Conservation (phyloP, 2,888 invertebrate genomes). For the Aromia moschata region DNA sequence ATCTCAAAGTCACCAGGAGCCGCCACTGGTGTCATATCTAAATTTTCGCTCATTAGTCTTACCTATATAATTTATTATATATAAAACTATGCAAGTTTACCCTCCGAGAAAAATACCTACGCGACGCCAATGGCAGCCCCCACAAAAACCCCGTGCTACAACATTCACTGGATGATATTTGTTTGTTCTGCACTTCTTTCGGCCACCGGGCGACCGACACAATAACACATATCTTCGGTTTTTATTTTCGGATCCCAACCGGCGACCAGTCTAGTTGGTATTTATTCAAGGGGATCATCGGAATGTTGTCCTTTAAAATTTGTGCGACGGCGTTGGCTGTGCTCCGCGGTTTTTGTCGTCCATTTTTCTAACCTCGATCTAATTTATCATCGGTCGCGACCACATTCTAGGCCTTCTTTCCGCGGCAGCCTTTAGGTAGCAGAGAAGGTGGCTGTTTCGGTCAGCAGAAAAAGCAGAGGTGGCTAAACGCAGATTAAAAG, state of each 20-base stretch:
- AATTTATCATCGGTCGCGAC: conserved; percentile 43
- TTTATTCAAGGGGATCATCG: conserved; percentile 47
- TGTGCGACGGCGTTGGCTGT: conserved; percentile 47
- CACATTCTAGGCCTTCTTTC: conserved; percentile 27
- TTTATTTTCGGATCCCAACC: conserved; percentile 40
- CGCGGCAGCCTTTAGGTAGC: background rate
- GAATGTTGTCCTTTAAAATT: conserved; percentile 54
- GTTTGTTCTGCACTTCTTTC: conserved; percentile 55
- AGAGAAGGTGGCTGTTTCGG: background rate
- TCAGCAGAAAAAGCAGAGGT: too few species aligned
- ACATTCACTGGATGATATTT: conserved; percentile 50
- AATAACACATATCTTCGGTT: conserved; percentile 53
- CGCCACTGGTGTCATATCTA: too few species aligned
- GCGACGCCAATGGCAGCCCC: conserved; percentile 24
- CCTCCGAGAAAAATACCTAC: background rate
- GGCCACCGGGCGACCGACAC: conserved; percentile 53
- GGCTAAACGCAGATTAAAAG: background rate
- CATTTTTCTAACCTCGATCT: conserved; percentile 44
- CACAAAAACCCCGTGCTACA: conserved; percentile 40
- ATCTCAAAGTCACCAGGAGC: too few species aligned
- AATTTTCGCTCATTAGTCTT: too few species aligned
- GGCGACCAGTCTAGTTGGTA: conserved; percentile 46
- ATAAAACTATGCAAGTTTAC: too few species aligned
- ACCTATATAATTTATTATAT: too few species aligned
- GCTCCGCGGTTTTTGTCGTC: conserved; percentile 39